Conservation (phyloP, 2,113 vertebrate genomes). For the Anseranas semipalmata region DNA sequence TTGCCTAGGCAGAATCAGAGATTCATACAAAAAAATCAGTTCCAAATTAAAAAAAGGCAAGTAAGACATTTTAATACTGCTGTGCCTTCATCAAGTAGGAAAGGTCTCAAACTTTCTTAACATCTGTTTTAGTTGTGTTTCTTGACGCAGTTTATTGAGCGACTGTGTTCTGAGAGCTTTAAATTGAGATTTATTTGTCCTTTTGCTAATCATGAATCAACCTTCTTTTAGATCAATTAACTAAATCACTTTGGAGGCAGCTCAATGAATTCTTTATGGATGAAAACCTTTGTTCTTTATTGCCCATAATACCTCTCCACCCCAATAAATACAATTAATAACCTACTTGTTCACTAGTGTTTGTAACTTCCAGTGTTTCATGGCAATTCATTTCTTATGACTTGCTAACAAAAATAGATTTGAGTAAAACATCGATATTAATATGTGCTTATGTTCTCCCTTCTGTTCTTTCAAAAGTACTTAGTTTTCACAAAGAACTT, state of each 20-base stretch:
- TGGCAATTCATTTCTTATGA: conserved; percentile 52
- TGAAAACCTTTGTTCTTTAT: conserved; percentile 69
- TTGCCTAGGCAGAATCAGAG: background rate
- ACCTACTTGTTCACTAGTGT: conserved; percentile 27
- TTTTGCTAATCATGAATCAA: conserved; percentile 74
- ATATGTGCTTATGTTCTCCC: conserved; percentile 23
- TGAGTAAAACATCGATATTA: conserved; percentile 61
- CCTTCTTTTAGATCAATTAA: conserved; percentile 74
- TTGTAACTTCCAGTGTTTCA: conserved; percentile 46
- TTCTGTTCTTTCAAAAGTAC: conserved; percentile 56
- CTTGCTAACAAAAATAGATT: conserved; percentile 59
- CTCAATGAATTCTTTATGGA: conserved; percentile 65
- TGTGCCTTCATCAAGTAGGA: background rate
- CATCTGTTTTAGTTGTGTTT: conserved; percentile 31
- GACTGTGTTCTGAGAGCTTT: conserved; percentile 51
- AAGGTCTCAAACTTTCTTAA: conserved; percentile 6
- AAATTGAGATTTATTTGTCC: conserved; percentile 77
- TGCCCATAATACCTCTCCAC: conserved; percentile 48
- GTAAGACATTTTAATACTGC: background rate
- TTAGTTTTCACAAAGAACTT: conserved; percentile 39
- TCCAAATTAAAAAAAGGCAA: background rate
- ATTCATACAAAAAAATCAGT: background rate
- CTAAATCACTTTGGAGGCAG: conserved; percentile 71
- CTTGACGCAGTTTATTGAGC: conserved; percentile 34
- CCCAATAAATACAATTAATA: conserved; percentile 70